A percentile compares a stretch with the other conserved stretches of the same genome.
These are phyloP conservation scores for Blastobasis adustella DNA, from an alignment of 2,888 invertebrate genomes.

Conservation along the genomic window DNA sequence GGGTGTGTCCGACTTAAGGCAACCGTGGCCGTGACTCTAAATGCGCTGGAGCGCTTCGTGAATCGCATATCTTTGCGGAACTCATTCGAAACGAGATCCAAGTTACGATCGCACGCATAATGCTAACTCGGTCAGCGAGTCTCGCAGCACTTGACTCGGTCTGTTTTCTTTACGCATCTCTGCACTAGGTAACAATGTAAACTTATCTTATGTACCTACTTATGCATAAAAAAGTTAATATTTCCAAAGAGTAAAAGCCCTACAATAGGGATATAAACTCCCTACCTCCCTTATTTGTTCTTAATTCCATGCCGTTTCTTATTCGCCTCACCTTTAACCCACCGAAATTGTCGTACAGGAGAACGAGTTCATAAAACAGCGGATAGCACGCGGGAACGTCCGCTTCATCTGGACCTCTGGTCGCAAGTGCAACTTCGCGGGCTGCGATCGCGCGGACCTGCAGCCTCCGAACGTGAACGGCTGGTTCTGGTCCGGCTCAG, in stretches of 20 bases:
- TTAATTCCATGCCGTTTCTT: too few relatives aligned
- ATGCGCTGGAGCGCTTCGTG: not conserved
- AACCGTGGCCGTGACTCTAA: constrained; percentile 33
- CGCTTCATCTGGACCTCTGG: constrained; percentile 94
- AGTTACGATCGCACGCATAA: constrained; percentile 12
- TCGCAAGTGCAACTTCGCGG: constrained; percentile 93
- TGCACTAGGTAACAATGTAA: too few relatives aligned
- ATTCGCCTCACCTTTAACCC: too few relatives aligned
- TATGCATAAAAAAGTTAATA: too few relatives aligned
- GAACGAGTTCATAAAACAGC: constrained; percentile 92
- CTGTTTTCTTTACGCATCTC: too few relatives aligned
- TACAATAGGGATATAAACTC: too few relatives aligned
- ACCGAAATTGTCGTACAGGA: constrained; percentile 55
- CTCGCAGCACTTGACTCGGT: not conserved
- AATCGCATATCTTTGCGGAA: constrained; percentile 2
- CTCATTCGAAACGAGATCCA: constrained; percentile 12
- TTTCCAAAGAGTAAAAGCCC: too few relatives aligned
- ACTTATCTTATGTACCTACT: too few relatives aligned
- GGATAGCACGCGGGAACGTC: constrained; percentile 85
- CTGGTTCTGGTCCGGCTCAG: constrained; percentile 97
- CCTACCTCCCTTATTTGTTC: too few relatives aligned
- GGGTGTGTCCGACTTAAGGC: constrained; percentile 19
- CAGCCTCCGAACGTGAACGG: constrained; percentile 91
- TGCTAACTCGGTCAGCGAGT: not conserved
- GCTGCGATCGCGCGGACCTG: constrained; percentile 87